Percentiles rank a stretch among this genome's conserved stretches.
These are phyloP conservation scores for Rotaria sp. DNA, from an alignment of 2,888 invertebrate genomes.

Conservation along the genomic window DNA sequence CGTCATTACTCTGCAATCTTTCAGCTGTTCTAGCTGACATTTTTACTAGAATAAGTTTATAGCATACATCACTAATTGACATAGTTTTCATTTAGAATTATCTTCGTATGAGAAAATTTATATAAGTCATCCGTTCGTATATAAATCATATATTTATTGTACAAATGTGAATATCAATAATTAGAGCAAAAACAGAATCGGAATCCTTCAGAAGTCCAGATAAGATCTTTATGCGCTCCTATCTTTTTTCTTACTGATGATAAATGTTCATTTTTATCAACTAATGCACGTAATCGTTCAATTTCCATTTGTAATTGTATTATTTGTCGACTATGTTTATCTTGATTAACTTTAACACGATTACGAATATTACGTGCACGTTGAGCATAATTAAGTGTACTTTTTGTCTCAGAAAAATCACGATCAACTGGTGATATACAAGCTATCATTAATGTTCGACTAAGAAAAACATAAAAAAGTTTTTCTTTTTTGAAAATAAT, in stretches of 20 bases:
- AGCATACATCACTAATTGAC: too few species aligned
- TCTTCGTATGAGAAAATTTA: too few species aligned
- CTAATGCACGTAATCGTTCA: constrained; percentile 20
- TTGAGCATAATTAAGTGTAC: constrained; percentile 93
- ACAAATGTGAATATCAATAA: too few species aligned
- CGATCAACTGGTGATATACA: constrained; percentile 93
- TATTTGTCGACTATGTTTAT: constrained; percentile 34
- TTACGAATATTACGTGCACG: constrained; percentile 95
- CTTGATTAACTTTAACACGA: constrained; percentile 55
- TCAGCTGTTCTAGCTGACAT: too few species aligned
- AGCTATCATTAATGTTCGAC: constrained; percentile 95
- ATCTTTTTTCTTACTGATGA: neutral
- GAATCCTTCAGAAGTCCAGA: too few species aligned
- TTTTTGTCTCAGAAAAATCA: constrained; percentile 96
- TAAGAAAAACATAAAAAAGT: neutral
- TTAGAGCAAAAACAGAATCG: too few species aligned
- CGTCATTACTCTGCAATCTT: too few species aligned
- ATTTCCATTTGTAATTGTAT: constrained; percentile 68
- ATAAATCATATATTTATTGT: too few species aligned
- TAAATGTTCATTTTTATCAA: constrained; percentile 25
- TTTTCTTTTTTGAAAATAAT: neutral
- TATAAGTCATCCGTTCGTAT: too few species aligned
- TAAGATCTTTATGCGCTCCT: too few species aligned
- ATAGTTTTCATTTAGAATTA: neutral
- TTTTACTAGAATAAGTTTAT: too few species aligned